These are phyloP conservation scores for Aplocera efformata DNA, from an alignment of 2,888 invertebrate genomes.

Conservation along the genomic window DNA sequence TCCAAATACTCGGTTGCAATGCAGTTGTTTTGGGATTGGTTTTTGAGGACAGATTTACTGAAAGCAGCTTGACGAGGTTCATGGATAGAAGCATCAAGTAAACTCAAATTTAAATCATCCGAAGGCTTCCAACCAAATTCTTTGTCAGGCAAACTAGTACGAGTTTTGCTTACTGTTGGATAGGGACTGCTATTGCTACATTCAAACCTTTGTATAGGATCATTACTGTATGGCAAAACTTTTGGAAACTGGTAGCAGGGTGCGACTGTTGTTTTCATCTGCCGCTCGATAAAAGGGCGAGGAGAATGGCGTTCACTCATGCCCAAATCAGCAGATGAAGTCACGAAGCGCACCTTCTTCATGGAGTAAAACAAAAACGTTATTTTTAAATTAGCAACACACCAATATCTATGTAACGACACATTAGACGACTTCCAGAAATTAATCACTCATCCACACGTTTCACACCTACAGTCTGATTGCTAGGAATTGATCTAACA, in stretches of 20 bases:
- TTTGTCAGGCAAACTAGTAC: slow-evolving; percentile 23
- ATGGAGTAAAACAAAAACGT: slow-evolving; percentile 36
- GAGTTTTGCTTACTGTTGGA: slow-evolving; percentile 52
- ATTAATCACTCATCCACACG: too few relatives aligned
- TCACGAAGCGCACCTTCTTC: slow-evolving; percentile 73
- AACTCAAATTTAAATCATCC: slow-evolving; percentile 63
- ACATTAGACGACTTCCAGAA: too few relatives aligned
- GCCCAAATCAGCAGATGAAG: slow-evolving; percentile 36
- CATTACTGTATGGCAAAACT: slow-evolving; percentile 46
- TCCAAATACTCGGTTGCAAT: not conserved
- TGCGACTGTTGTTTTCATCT: slow-evolving; percentile 36
- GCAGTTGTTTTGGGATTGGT: slow-evolving; percentile 3
- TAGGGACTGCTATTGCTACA: slow-evolving; percentile 59
- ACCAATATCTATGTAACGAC: too few relatives aligned
- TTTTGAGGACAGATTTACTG: slow-evolving; percentile 30
- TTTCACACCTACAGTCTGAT: too few relatives aligned
- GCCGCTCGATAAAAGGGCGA: slow-evolving; percentile 55
- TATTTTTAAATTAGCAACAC: slow-evolving; percentile 28
- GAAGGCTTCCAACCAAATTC: slow-evolving; percentile 47
- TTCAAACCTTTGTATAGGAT: slow-evolving; percentile 61
- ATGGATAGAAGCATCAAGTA: slow-evolving; percentile 52
- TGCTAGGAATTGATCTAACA: too few relatives aligned
- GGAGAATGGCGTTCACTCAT: slow-evolving; percentile 71
- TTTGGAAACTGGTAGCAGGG: slow-evolving; percentile 33
- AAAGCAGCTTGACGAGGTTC: slow-evolving; percentile 36